Base-by-base conservation (phyloP, 1,140 invertebrate genomes). In the Orius insidiosus region DNA sequence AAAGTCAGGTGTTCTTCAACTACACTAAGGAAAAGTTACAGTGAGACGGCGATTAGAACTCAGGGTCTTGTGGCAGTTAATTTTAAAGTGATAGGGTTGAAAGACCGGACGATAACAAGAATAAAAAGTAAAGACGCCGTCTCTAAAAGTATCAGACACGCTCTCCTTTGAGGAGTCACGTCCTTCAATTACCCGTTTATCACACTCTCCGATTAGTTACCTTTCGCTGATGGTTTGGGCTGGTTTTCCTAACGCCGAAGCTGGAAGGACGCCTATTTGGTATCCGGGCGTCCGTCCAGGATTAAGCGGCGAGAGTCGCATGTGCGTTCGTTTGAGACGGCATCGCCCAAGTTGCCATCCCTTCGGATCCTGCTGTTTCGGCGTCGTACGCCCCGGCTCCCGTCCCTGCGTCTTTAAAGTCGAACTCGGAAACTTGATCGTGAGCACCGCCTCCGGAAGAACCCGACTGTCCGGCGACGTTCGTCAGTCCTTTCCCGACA, bases 401-500 rank as follows among this genome's bases (percentile, higher is more conserved):
- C 48, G 49, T 52, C 0, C 45, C 40, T 9, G 48, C 50, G 14
- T 56, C 72, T 54, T 75, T 75, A 54, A 79, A 79, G 49, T 79
- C 76, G 53, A 78, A 72, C 52, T 75, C 77, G 52, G 75, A 30
- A 9, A 43, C 41, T 18, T 43, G 41, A 32, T 43, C 41, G 8
- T 43, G 41, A 3, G 3, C 14, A 32, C 55, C 62, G 33, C 52
- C 52, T 48, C 64, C 68, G 51, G 61, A 58, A 11, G 60, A 60
- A 14, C 60, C 59, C 5, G 64, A 66, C 16, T 63, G 50, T 11
- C 50, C 49, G 4, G 55, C 58, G 24, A 59, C 55, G 13, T 45
- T 57, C 9, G 54, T 52, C 1, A 57, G 50, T 0, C 57, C 80
- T 72, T 85, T 85, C 24, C 80, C 80, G 38, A 85, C 71, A 36